Evolutionary conservation across 2,888 invertebrate species (phyloP).

Genomic region (Ectropis crepuscularia): DNA sequence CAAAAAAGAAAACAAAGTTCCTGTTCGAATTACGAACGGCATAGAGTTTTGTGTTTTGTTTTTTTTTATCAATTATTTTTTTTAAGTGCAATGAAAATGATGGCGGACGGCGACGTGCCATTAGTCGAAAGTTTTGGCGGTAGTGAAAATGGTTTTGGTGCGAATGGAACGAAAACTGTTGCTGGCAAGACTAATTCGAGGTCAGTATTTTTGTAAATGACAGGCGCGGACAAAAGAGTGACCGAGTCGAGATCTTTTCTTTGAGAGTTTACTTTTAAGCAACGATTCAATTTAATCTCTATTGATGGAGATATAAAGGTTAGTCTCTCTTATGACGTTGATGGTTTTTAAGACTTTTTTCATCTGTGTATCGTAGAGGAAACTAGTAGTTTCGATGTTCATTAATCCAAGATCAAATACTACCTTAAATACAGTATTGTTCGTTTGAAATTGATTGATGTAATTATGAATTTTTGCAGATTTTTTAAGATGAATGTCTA

Average conservation of each 20-base stretch:
- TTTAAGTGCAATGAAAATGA: constrained; percentile 53
- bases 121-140: constrained; percentile 75
- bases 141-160: constrained; percentile 74
- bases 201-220: constrained; percentile 56
- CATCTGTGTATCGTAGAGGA: constrained; percentile 25
- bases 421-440: constrained; percentile 29
- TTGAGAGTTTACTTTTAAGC: constrained; percentile 2
- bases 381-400: constrained; percentile 39
- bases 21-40: constrained; percentile 25
- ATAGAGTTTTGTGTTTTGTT: constrained; percentile 35
- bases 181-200: constrained; percentile 72
- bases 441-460: constrained; percentile 11
- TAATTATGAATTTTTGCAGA: constrained; percentile 10
- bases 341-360: constrained; percentile 14
- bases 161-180: constrained; percentile 69
- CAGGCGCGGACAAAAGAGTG: constrained; percentile 20
- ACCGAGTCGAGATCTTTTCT: constrained; percentile 24
- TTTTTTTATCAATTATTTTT: constrained; percentile 43
- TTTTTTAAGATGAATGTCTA: constrained; percentile 16
- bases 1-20: constrained; percentile 34
- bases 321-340: not conserved
- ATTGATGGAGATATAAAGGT: not conserved
- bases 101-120: constrained; percentile 80
- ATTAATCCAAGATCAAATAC: constrained; percentile 35
- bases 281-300: constrained; percentile 8